phyloP scores from a whole-genome alignment of 2,888 invertebrate species.

The Tortricodes alternella region DNA sequence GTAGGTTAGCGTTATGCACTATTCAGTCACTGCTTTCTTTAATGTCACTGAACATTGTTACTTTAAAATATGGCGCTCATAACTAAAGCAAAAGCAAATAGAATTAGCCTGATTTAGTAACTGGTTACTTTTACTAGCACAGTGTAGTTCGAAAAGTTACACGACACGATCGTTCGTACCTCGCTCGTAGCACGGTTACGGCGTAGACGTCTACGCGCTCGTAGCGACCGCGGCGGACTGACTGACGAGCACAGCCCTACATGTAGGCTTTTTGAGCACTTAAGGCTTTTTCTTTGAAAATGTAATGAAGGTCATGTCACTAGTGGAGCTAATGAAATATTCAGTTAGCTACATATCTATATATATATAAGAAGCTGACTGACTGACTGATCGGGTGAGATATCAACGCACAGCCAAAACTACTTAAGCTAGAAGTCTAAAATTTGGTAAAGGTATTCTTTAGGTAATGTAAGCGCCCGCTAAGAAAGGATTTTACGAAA shows the following conservation, averaged over 20 bases:
- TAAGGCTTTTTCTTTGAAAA: slow-evolving; percentile 50
- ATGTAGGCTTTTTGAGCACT: slow-evolving; percentile 51
- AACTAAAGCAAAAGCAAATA: not conserved
- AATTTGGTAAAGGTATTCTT: too few species aligned
- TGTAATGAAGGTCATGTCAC: slow-evolving; percentile 46
- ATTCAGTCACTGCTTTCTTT: slow-evolving; percentile 53
- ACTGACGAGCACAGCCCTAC: slow-evolving; percentile 46
- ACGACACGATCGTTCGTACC: slow-evolving; percentile 42
- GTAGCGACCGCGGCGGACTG: slow-evolving; percentile 66
- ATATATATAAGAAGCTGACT: too few species aligned
- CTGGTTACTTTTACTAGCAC: not conserved
- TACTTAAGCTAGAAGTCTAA: too few species aligned
- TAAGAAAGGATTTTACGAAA: too few species aligned
- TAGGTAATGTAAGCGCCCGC: too few species aligned
- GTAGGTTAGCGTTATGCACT: slow-evolving; percentile 66
- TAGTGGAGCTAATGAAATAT: slow-evolving; percentile 41
- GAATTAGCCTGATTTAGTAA: slow-evolving; percentile 4
- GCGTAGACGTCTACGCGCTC: slow-evolving; percentile 65
- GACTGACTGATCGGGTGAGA: too few species aligned
- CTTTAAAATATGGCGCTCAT: slow-evolving; percentile 36
- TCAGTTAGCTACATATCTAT: slow-evolving; percentile 6
- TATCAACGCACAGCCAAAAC: too few species aligned
- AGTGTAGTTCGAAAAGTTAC: slow-evolving; percentile 30
- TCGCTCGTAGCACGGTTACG: slow-evolving; percentile 50
- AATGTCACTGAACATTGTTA: slow-evolving; percentile 54